Base-by-base conservation (phyloP, 2,113 vertebrate species). In the Salvelinus fontinalis region DNA sequence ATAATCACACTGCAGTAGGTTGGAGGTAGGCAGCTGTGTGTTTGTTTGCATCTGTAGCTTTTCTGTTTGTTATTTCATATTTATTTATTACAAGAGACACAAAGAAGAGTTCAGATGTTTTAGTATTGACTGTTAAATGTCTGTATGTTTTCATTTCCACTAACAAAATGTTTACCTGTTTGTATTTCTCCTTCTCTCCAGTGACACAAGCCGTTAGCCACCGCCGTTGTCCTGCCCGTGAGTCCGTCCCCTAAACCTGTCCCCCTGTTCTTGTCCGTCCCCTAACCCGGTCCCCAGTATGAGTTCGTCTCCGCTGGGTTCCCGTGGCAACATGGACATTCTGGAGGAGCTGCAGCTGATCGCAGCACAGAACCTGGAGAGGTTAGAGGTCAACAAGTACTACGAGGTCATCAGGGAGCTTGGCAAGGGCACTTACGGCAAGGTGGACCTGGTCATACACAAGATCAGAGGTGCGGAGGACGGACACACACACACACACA, bases 391-490 rank as follows among this genome's bases (percentile, higher is more conserved):
- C 73, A 91, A 89, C 78, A 94, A 94, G 80, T 93, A 95, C 77
- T 95, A 94, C 8, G 93, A 95, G 82, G 92, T 94, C 73, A 94
- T 95, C 75, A 73, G 94, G 70, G 93, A 95, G 83, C 87, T 95
- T 76, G 94, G 94, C 64, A 94, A 94, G 74, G 94, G 94, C 71
- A 95, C 94, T 74, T 95, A 95, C 4, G 94, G 94, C 44, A 93
- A 93, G 78, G 94, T 95, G 85, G 93, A 95, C 84, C 90, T 95
- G 79, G 94, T 93, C 48, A 89, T 94, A 73, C 94, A 95, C 80
- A 94, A 93, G 84, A 91, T 93, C 73, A 78, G 92, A 92, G 94
- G 94, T 95, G 81, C 90, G 86, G 75, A 27, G 27, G 13, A 16
- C 29, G 39, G 5, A 67, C 5, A 34, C n/a, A n/a, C 66, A 67